Percentiles rank a stretch among this genome's conserved stretches.
These are phyloP conservation scores for Lophochroa leadbeateri DNA, from an alignment of 2,113 vertebrate genomes.

Conservation along the genomic window DNA sequence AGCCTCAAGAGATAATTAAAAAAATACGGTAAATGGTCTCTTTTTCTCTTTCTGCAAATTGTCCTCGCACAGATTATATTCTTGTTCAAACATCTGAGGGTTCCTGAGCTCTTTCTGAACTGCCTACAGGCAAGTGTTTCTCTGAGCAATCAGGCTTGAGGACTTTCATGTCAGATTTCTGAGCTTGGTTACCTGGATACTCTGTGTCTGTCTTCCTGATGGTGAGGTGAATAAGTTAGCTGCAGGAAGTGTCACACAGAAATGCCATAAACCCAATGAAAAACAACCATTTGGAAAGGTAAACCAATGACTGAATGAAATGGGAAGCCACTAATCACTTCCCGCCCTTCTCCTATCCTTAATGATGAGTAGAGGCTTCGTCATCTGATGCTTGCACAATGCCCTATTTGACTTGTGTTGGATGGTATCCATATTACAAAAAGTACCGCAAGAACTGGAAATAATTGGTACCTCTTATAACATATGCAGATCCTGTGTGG, in stretches of 20 bases:
- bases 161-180: background rate
- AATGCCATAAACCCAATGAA: background rate
- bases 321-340: constrained; percentile 35
- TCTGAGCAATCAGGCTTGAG: background rate
- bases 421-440: background rate
- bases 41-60: background rate
- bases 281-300: constrained; percentile 13
- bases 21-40: background rate
- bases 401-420: constrained; percentile 26
- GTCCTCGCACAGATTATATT: background rate
- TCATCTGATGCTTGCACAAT: constrained; percentile 34
- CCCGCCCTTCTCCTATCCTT: background rate
- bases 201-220: background rate
- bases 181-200: background rate
- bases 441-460: constrained; percentile 46
- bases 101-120: background rate
- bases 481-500: constrained; percentile 27
- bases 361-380: constrained; percentile 13
- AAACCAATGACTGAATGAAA: background rate
- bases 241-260: background rate
- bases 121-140: background rate
- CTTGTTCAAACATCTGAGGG: background rate
- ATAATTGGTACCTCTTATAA: constrained; percentile 54
- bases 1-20: background rate
- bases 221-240: background rate